These are phyloP conservation scores for Papio anubis DNA, from an alignment of 2,113 vertebrate genomes.

Conservation along the genomic window DNA sequence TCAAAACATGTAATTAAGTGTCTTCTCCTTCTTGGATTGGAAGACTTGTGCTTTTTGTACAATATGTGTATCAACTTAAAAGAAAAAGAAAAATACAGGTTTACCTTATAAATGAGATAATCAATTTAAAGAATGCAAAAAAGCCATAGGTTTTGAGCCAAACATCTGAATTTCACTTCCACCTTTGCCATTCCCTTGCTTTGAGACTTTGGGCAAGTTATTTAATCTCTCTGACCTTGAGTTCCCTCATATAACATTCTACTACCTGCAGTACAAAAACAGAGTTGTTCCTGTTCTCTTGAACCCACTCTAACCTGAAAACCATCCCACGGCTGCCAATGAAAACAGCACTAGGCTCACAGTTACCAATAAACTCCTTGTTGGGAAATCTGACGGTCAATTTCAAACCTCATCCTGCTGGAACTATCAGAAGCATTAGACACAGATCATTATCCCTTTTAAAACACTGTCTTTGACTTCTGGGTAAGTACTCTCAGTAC, in stretches of 20 bases:
- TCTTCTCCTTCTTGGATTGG: background rate
- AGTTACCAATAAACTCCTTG: background rate
- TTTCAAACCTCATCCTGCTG: background rate
- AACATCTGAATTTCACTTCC: background rate
- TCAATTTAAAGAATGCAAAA: background rate
- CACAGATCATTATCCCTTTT: background rate
- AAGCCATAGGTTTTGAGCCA: background rate
- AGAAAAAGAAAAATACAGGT: background rate
- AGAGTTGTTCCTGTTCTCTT: background rate
- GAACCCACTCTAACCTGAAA: background rate
- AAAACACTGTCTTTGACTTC: background rate
- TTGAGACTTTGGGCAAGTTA: background rate
- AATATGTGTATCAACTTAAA: background rate
- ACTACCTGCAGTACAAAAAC: background rate
- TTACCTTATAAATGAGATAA: background rate
- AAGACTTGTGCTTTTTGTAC: background rate
- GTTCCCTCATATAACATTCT: background rate
- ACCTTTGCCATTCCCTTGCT: background rate
- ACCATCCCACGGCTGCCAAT: background rate
- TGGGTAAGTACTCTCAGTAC: background rate
- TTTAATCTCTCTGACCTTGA: background rate
- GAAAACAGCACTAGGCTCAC: background rate
- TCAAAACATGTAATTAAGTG: background rate
- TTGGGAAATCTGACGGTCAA: background rate
- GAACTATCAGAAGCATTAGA: background rate